Evolutionary conservation across 1,140 invertebrate species (phyloP), one percentile per base, ranked within the genome.

Genomic region (Drosophila grimshawi): DNA sequence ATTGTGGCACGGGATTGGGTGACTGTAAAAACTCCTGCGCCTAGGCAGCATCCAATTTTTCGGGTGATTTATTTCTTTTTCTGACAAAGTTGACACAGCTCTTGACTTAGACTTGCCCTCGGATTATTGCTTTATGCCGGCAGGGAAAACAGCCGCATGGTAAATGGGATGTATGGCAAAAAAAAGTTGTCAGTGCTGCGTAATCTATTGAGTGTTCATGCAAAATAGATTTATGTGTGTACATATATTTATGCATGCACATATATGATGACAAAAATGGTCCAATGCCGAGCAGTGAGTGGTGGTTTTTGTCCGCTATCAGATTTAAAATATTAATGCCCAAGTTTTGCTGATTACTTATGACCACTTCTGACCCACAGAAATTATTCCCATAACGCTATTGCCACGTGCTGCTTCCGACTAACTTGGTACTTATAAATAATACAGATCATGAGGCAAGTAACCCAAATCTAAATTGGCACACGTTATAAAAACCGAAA

Each of bases 11-110:
- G 48, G 39, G 5, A 64, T 35, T 43, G 39, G 0, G 10, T 43
- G 39, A 3, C 39, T 4, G n/a, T n/a, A 43, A 43, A 27, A 35
- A 51, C 55, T 46, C 56, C 39, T 2, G 10, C n/a, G 39, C 57
- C 69, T 62, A 45, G 32, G 41, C 41, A 35, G 41, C 63, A 51
- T 79, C 80, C 85, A 69, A 77, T 88, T 79, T 79, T 55, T 62
- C 48, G 61, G 55, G 57, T 86, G 86, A 89, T 89, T 90, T 89
- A 90, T 90, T 76, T 89, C 51, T 60, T 64, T 78, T 89, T 71
- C 76, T 75, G 78, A 63, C 78, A 67, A 89, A 85, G 81, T 85
- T 90, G 78, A 85, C 85, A 79, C 66, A 80, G 78, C 75, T 71
- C 76, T 83, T 78, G 73, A 80, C 80, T 86, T 56, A 73, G 72